A percentile compares a stretch with the other conserved stretches of the same genome.
These are phyloP conservation scores for Otis tarda DNA, from an alignment of 2,113 vertebrate species.

Conservation along the genomic window DNA sequence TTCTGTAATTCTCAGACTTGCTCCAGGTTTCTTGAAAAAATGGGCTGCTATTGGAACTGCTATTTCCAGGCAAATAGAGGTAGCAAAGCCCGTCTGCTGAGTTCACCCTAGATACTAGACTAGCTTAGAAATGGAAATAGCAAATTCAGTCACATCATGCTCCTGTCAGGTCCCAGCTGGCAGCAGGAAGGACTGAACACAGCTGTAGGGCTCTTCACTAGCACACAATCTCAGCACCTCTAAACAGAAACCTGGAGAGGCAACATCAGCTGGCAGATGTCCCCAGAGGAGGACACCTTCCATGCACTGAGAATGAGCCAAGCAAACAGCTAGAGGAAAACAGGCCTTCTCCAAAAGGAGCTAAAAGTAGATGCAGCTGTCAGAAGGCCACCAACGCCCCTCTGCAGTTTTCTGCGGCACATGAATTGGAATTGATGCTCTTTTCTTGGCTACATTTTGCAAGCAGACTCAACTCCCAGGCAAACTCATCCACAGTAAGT, in stretches of 20 bases:
- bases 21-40: neutral
- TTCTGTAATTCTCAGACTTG: conserved; percentile 24
- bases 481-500: neutral
- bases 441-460: neutral
- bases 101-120: neutral
- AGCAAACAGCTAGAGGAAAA: neutral
- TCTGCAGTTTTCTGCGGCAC: neutral
- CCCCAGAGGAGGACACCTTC: neutral
- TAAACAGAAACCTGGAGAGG: neutral
- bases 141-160: neutral
- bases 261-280: neutral
- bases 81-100: neutral
- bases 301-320: neutral
- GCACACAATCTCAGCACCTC: neutral
- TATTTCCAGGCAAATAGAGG: neutral
- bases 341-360: neutral
- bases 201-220: neutral
- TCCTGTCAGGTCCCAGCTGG: neutral
- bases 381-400: neutral
- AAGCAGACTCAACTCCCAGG: neutral
- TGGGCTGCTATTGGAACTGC: neutral
- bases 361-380: rapidly evolving
- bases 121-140: neutral
- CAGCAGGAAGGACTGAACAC: neutral
- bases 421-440: neutral